Conservation (phyloP, 2,113 vertebrate species). For the Ammodytes marinus region DNA sequence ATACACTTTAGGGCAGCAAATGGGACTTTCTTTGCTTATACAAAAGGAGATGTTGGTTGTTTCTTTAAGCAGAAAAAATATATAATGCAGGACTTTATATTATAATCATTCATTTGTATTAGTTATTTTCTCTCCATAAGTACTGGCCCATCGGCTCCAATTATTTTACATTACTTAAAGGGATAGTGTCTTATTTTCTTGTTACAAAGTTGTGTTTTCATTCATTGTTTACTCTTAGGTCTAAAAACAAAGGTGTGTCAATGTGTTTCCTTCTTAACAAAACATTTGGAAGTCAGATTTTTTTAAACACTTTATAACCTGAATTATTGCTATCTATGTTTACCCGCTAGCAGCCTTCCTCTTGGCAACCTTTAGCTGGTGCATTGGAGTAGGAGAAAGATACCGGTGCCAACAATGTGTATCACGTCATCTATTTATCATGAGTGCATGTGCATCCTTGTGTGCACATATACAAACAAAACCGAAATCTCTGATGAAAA, state of each 20-base stretch:
- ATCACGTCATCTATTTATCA: too few relatives aligned
- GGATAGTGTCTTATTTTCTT: background rate
- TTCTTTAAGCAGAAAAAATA: conserved; percentile 3
- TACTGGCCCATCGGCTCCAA: background rate
- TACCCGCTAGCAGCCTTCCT: background rate
- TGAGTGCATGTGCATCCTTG: too few relatives aligned
- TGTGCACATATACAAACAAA: background rate
- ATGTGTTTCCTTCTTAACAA: background rate
- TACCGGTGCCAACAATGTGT: too few relatives aligned
- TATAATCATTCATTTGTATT: background rate
- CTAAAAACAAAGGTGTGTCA: background rate
- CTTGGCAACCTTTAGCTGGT: background rate
- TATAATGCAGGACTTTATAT: conserved; percentile 28
- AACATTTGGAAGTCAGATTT: background rate
- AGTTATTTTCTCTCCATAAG: background rate
- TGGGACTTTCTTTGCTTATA: background rate
- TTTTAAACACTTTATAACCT: background rate
- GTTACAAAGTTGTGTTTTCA: background rate
- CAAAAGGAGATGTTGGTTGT: background rate
- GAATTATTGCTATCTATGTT: background rate
- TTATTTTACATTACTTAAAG: background rate
- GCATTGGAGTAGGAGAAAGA: too few relatives aligned
- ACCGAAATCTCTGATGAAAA: background rate
- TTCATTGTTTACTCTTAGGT: background rate
- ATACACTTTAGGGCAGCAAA: background rate